Conservation (phyloP, 2,888 invertebrate species). For the Volucella inflata region DNA sequence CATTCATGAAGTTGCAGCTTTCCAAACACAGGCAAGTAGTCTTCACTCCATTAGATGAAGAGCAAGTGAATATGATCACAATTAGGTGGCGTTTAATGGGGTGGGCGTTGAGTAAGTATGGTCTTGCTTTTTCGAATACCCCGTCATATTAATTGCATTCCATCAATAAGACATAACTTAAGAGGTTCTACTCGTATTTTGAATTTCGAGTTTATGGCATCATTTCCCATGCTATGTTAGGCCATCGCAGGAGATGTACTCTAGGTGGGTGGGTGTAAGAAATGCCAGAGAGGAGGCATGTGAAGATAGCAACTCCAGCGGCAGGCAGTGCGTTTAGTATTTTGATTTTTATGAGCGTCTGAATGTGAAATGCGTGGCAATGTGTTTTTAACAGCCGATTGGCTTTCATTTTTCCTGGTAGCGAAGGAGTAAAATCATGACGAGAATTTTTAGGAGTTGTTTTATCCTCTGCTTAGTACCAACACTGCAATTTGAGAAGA, state of each 20-base stretch:
- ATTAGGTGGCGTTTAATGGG: slow-evolving; percentile 48
- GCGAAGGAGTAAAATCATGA: too few relatives aligned
- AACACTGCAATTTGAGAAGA: too few relatives aligned
- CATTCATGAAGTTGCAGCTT: too few relatives aligned
- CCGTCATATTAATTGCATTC: slow-evolving; percentile 48
- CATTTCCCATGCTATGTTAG: slow-evolving; percentile 37
- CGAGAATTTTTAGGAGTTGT: too few relatives aligned
- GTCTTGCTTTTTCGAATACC: slow-evolving; percentile 36
- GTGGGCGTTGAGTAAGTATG: slow-evolving; percentile 44
- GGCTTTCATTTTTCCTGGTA: too few relatives aligned
- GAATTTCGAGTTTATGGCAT: slow-evolving; percentile 56
- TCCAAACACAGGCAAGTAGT: too few relatives aligned
- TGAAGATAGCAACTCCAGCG: not conserved
- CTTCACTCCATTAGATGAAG: not conserved
- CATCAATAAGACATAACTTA: slow-evolving; percentile 63
- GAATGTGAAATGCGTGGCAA: not conserved
- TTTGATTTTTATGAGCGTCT: slow-evolving; percentile 44
- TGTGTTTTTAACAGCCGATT: too few relatives aligned
- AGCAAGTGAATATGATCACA: slow-evolving; percentile 40
- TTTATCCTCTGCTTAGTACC: too few relatives aligned
- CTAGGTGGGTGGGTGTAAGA: too few relatives aligned
- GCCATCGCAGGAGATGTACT: not conserved
- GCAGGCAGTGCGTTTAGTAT: slow-evolving; percentile 26
- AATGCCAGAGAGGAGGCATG: too few relatives aligned
- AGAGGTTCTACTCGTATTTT: slow-evolving; percentile 41